A percentile compares a stretch with the other conserved stretches of the same genome.
Evolutionary conservation across 2,888 invertebrate genomes (phyloP).

Genomic region (Drosophila imparisetae): DNA sequence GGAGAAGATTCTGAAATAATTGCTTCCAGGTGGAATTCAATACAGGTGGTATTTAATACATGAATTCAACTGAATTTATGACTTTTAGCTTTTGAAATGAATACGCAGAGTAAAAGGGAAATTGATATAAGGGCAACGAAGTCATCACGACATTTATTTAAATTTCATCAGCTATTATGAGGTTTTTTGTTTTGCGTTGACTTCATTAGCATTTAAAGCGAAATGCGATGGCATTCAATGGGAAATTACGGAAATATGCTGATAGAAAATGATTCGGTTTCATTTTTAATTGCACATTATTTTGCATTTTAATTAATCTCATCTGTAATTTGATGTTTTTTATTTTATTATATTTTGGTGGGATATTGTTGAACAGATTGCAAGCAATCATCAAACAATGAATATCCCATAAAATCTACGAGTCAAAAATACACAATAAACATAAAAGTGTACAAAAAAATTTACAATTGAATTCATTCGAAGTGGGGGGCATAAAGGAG

Average conservation of each 20-base stretch:
- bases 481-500: conserved; percentile 2
- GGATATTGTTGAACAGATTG: conserved; percentile 39
- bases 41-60: not conserved
- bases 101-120: not conserved
- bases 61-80: not conserved
- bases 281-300: conserved; percentile 65
- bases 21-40: not conserved
- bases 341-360: conserved; percentile 18
- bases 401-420: conserved; percentile 20
- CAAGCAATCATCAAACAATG: conserved; percentile 69
- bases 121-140: conserved; percentile 5
- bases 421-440: conserved; percentile 41
- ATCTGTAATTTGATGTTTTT: conserved; percentile 14
- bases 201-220: conserved; percentile 43
- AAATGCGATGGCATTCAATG: conserved; percentile 26
- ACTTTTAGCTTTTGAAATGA: not conserved
- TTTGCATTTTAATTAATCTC: conserved; percentile 74
- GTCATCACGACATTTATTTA: conserved; percentile 5
- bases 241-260: conserved; percentile 26
- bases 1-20: not conserved
- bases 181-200: conserved; percentile 2
- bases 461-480: conserved; percentile 62
- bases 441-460: conserved; percentile 38
- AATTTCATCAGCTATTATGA: conserved; percentile 12
- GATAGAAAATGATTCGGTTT: conserved; percentile 17